Conservation (phyloP, 2,797 vertebrate species). For the Lagocephalus sceleratus region DNA sequence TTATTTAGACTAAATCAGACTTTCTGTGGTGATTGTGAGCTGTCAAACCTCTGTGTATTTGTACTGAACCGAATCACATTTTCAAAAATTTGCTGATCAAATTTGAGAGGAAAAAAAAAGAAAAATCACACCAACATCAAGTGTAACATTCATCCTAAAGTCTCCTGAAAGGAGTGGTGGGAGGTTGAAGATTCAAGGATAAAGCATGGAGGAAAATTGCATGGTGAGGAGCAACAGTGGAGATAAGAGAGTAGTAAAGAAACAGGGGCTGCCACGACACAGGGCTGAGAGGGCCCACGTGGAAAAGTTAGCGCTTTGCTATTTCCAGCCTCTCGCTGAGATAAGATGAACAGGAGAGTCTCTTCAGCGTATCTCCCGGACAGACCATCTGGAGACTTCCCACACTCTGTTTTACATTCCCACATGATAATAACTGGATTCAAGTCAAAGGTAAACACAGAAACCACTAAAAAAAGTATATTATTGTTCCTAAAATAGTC, state of each 20-base stretch:
- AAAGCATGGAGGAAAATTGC: constrained; percentile 2
- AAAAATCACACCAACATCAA: not conserved
- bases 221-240: constrained; percentile 10
- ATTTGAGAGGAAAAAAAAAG: constrained; percentile 9
- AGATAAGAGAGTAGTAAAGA: constrained; percentile 18
- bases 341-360: constrained; percentile 62
- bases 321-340: constrained; percentile 71
- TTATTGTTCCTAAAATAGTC: constrained; percentile 4
- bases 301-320: constrained; percentile 39
- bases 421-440: constrained; percentile 22
- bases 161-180: not conserved
- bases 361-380: constrained; percentile 52
- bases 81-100: constrained; percentile 19
- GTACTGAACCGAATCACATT: constrained; percentile 1
- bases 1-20: too few species aligned
- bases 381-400: constrained; percentile 50
- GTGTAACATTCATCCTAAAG: not conserved
- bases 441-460: constrained; percentile 7
- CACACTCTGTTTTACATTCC: constrained; percentile 24
- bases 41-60: constrained; percentile 12
- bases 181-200: constrained; percentile 1
- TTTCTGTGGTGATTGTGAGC: constrained; percentile 36
- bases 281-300: constrained; percentile 37
- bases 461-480: not conserved
- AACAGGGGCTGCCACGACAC: constrained; percentile 41